A percentile compares a stretch with the other conserved stretches of the same genome.
Evolutionary conservation across 2,113 vertebrate species (phyloP).

Genomic region (Pelusios castaneus): DNA sequence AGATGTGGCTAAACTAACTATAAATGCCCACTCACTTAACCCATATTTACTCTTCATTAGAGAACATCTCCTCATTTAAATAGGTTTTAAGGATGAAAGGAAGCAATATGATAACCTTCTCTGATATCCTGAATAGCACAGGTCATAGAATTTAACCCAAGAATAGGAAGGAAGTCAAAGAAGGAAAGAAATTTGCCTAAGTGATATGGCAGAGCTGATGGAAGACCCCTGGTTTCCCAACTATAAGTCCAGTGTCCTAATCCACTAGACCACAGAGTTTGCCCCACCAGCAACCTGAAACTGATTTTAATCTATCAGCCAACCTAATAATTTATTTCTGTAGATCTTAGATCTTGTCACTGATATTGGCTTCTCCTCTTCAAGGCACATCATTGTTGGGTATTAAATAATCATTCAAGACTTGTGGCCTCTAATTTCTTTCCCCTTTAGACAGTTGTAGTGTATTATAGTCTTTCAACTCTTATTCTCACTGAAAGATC

Average conservation of each 20-base stretch:
- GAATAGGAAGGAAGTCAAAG: neutral
- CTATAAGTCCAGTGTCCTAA: neutral
- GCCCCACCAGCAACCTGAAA: neutral
- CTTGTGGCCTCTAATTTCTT: neutral
- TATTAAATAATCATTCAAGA: neutral
- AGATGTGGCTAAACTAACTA: neutral
- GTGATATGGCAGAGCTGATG: fast-evolving
- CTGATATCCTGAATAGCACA: neutral
- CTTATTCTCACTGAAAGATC: slow-evolving; percentile 3
- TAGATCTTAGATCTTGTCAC: neutral
- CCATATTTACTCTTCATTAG: neutral
- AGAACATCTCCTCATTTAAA: neutral
- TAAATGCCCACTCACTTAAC: fast-evolving
- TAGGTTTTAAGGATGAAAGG: neutral
- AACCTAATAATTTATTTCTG: neutral
- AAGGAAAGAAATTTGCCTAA: neutral
- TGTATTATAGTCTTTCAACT: neutral
- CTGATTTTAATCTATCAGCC: neutral
- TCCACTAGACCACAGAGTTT: neutral
- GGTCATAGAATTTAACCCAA: neutral
- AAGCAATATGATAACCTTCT: fast-evolving
- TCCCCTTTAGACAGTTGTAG: neutral
- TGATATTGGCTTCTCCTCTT: neutral
- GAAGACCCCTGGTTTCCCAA: fast-evolving
- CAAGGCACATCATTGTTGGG: neutral